phyloP scores from a whole-genome alignment of 2,113 vertebrate species.

The Sceloporus tristichus region DNA sequence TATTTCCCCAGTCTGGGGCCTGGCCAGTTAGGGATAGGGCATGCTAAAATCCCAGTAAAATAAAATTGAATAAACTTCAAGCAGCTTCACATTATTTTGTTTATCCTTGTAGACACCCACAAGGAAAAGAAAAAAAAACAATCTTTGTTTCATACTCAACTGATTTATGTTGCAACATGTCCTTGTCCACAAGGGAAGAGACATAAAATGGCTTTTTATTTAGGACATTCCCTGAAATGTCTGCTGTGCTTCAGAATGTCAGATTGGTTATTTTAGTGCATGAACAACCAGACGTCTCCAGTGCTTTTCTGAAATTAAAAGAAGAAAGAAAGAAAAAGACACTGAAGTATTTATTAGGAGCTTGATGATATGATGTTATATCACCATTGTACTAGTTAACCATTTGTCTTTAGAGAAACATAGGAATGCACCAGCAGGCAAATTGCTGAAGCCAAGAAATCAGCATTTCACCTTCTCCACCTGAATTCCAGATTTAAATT shows the following conservation, averaged over 20 bases:
- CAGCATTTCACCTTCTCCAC: slow-evolving; percentile 48
- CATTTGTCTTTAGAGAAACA: slow-evolving; percentile 72
- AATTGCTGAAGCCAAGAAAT: slow-evolving; percentile 64
- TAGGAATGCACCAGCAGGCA: slow-evolving; percentile 57
- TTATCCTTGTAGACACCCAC: background rate
- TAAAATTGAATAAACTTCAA: background rate
- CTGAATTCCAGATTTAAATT: slow-evolving; percentile 71
- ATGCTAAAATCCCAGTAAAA: background rate
- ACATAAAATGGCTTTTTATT: slow-evolving; percentile 30
- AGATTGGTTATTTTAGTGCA: slow-evolving; percentile 46
- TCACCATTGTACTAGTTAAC: slow-evolving; percentile 56
- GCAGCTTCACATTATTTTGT: background rate
- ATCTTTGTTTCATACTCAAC: background rate
- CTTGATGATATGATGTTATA: slow-evolving; percentile 37
- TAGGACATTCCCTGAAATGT: background rate
- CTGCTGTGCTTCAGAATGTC: slow-evolving; percentile 26
- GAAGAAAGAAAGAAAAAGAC: slow-evolving; percentile 14
- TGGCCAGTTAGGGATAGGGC: background rate
- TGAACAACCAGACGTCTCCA: slow-evolving; percentile 39
- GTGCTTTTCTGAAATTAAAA: background rate
- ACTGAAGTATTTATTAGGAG: slow-evolving; percentile 61
- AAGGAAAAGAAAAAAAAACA: background rate
- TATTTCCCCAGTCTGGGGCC: background rate
- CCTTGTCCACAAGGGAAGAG: background rate
- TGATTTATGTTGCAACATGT: background rate